Evolutionary conservation across 2,113 vertebrate species (phyloP).

Genomic region (Zosterops pallidus): DNA sequence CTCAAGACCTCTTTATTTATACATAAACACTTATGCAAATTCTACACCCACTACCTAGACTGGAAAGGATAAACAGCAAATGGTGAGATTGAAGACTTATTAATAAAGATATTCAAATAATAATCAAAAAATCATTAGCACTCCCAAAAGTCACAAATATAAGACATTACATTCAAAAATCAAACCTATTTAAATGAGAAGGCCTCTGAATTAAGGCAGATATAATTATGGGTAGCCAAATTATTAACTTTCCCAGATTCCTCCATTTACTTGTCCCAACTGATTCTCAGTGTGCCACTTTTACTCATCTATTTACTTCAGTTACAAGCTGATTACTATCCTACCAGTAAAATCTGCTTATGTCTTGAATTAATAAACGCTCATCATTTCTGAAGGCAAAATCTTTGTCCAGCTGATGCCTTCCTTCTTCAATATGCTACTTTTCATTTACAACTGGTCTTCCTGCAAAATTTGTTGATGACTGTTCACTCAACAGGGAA

Average conservation of each 20-base stretch:
- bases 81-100: background rate
- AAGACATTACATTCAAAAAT: background rate
- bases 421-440: background rate
- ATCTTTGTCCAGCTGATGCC: background rate
- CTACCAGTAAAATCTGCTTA: background rate
- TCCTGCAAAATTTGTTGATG: background rate
- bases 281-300: background rate
- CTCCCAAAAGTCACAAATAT: background rate
- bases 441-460: background rate
- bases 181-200: background rate
- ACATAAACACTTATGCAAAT: background rate
- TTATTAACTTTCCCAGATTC: background rate
- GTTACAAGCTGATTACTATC: background rate
- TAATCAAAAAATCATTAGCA: background rate
- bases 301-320: background rate
- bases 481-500: background rate
- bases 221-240: background rate
- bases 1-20: background rate
- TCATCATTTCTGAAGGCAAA: background rate
- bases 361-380: background rate
- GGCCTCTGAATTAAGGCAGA: background rate
- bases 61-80: background rate
- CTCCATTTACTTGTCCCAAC: background rate
- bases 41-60: rapidly evolving
- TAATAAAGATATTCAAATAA: background rate